Percentiles rank a stretch among this genome's conserved stretches.
Conservation (phyloP, 37 sponge, comb jelly and placozoan species). For the Beroe forskalii region DNA sequence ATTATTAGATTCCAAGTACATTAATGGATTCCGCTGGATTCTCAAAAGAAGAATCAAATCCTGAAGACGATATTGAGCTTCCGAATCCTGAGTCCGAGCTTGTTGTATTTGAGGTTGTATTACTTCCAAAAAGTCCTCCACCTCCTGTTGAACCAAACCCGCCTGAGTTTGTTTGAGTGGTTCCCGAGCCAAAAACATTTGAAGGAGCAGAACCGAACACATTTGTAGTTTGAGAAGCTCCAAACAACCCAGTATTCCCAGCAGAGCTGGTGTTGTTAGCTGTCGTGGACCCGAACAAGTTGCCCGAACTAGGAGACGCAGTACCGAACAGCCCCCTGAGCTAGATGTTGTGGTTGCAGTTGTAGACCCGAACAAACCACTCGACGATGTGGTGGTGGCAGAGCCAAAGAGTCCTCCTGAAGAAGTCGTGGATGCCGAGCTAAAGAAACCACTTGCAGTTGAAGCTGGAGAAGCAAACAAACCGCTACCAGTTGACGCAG, state of each 20-base stretch:
- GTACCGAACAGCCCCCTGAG: not conserved
- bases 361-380: not conserved
- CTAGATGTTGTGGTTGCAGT: not conserved
- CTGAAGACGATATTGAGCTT: not conserved
- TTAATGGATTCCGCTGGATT: too few relatives aligned
- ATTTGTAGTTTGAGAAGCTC: not conserved
- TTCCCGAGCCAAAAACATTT: not conserved
- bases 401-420: slow-evolving; percentile 30
- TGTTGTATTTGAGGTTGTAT: not conserved
- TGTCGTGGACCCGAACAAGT: not conserved
- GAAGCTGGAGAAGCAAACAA: not conserved
- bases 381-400: not conserved
- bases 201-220: slow-evolving; percentile 4
- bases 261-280: not conserved
- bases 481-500: not conserved
- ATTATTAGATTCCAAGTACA: too few relatives aligned
- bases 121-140: not conserved
- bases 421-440: not conserved
- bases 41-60: not conserved
- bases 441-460: slow-evolving; percentile 18
- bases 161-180: too few relatives aligned
- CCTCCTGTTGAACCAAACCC: slow-evolving; percentile 14
- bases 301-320: not conserved
- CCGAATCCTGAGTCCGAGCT: slow-evolving; percentile 16
- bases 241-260: not conserved